Percentiles rank a stretch among this genome's conserved stretches.
These are phyloP conservation scores for Steatornis caripensis DNA, from an alignment of 2,113 vertebrate genomes.

Conservation along the genomic window DNA sequence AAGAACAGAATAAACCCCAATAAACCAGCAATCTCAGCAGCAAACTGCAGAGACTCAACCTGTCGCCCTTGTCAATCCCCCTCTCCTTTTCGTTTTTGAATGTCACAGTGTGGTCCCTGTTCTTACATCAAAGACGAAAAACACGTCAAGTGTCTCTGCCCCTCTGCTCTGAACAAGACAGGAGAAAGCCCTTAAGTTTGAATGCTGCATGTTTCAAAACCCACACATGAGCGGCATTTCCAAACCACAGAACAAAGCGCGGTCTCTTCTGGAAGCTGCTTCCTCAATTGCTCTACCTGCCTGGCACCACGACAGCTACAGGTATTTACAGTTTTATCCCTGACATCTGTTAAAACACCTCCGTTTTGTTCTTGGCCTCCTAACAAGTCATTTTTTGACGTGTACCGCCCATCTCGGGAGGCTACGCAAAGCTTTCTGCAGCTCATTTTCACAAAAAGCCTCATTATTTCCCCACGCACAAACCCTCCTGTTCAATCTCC, in stretches of 20 bases:
- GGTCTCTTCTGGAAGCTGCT: not conserved
- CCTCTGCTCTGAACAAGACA: not conserved
- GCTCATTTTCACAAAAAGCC: not conserved
- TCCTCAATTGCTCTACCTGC: not conserved
- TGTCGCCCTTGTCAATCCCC: not conserved
- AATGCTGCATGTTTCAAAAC: not conserved
- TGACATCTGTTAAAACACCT: not conserved
- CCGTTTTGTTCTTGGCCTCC: fast-evolving
- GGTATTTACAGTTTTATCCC: not conserved
- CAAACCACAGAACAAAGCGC: not conserved
- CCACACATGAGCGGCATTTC: not conserved
- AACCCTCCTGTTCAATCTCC: too few species aligned
- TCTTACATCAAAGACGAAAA: not conserved
- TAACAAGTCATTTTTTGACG: fast-evolving
- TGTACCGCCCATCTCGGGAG: not conserved
- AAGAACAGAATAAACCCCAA: not conserved
- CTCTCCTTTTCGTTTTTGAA: too few species aligned
- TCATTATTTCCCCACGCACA: fast-evolving
- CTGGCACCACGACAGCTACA: not conserved
- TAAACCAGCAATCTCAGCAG: not conserved
- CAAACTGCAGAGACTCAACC: not conserved
- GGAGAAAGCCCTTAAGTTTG: not conserved
- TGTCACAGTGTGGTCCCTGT: not conserved
- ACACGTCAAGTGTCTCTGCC: not conserved
- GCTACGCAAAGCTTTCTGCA: not conserved